Conservation (phyloP, 1,140 invertebrate genomes). For the Musca vetustissima region DNA sequence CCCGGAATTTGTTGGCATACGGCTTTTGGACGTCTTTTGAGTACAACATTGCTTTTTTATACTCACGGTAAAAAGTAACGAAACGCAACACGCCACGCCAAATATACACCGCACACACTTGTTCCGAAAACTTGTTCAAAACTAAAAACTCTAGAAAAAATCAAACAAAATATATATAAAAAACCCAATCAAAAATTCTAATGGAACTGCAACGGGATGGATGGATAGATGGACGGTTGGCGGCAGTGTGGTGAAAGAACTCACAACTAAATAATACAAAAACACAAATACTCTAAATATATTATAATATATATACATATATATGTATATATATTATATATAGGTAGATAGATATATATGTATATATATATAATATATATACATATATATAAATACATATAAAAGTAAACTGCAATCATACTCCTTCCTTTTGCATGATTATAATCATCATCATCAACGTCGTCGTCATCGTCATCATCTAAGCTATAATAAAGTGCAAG, state of each 20-base stretch:
- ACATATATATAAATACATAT: constrained; percentile 20
- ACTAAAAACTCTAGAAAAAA: constrained; percentile 7
- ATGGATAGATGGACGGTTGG: too few species aligned
- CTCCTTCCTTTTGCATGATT: too few species aligned
- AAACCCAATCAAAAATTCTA: background rate
- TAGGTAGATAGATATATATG: constrained; percentile 10
- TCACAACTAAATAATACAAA: constrained; percentile 31
- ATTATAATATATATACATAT: constrained; percentile 19
- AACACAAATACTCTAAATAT: constrained; percentile 3
- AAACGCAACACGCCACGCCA: constrained; percentile 29
- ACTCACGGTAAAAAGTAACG: constrained; percentile 40
- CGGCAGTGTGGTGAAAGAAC: background rate
- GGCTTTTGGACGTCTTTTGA: constrained; percentile 55
- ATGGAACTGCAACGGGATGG: background rate
- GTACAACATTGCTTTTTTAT: constrained; percentile 56
- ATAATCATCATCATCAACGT: too few species aligned
- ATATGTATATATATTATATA: constrained; percentile 19
- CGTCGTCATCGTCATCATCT: constrained; percentile 6
- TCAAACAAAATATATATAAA: constrained; percentile 6
- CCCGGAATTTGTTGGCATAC: constrained; percentile 48
- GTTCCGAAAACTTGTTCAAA: constrained; percentile 15
- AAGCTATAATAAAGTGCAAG: background rate
- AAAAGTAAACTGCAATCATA: constrained; percentile 4
- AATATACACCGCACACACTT: constrained; percentile 18
- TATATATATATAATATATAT: constrained; percentile 24